Percentiles rank a stretch among this genome's conserved stretches.
phyloP scores from a whole-genome alignment of 1,140 invertebrate genomes.

The Aradophagus sp. region DNA sequence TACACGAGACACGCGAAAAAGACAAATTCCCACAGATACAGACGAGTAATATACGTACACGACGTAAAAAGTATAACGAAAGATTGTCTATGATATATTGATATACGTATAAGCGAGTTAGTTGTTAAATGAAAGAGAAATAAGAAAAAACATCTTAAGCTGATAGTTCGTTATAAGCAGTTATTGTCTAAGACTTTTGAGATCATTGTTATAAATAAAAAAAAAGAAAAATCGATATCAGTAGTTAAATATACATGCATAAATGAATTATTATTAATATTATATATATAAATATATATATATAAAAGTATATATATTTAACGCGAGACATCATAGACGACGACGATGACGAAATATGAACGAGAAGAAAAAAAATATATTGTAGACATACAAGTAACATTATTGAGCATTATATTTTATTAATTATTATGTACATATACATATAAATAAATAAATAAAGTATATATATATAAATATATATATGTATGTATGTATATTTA shows the following conservation, averaged over 20 bases:
- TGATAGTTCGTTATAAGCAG: slow-evolving; percentile 59
- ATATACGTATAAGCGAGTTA: slow-evolving; percentile 50
- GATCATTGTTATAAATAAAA: slow-evolving; percentile 61
- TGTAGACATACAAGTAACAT: slow-evolving; percentile 68
- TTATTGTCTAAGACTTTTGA: slow-evolving; percentile 62
- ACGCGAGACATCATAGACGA: slow-evolving; percentile 59
- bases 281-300: slow-evolving; percentile 48
- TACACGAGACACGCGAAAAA: neutral
- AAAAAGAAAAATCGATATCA: slow-evolving; percentile 52
- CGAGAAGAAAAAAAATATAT: slow-evolving; percentile 65
- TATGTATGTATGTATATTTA: slow-evolving; percentile 36
- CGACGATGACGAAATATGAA: slow-evolving; percentile 64
- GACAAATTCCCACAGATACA: no score
- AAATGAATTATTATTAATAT: slow-evolving; percentile 53
- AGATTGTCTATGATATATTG: slow-evolving; percentile 56
- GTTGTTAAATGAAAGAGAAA: slow-evolving; percentile 52
- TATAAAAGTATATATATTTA: slow-evolving; percentile 55
- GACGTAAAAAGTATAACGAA: slow-evolving; percentile 52
- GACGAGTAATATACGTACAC: slow-evolving; percentile 8
- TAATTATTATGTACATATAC: slow-evolving; percentile 68
- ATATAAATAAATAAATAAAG: slow-evolving; percentile 55
- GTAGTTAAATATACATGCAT: slow-evolving; percentile 55
- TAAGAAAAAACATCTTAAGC: slow-evolving; percentile 58
- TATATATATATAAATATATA: slow-evolving; percentile 27
- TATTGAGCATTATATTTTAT: slow-evolving; percentile 73